These are phyloP conservation scores for Todus mexicanus DNA, from an alignment of 2,797 vertebrate species.

Conservation along the genomic window DNA sequence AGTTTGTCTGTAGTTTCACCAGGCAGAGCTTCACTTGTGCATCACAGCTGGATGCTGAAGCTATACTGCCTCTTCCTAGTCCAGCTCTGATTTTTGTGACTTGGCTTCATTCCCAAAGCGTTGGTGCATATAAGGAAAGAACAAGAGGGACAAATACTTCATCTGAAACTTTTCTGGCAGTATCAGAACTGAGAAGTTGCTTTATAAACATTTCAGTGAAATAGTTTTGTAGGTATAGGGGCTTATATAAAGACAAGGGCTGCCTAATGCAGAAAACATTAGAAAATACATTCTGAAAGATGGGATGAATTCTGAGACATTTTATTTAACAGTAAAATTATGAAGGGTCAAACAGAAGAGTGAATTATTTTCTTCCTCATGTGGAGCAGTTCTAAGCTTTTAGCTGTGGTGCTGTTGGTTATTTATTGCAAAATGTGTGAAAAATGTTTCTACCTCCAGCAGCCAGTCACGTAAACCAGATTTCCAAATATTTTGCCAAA, in stretches of 20 bases:
- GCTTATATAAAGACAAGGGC: background rate
- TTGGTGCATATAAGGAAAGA: background rate
- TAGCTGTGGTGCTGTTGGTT: background rate
- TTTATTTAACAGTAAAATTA: background rate
- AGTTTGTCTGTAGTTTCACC: background rate
- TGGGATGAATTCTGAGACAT: background rate
- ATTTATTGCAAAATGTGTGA: background rate
- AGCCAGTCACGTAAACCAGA: background rate
- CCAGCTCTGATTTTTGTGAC: background rate
- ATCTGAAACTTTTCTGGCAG: background rate
- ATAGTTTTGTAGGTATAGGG: background rate
- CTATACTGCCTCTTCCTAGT: background rate
- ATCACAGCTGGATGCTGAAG: background rate
- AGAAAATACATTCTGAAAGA: background rate
- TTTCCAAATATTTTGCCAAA: background rate
- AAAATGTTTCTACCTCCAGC: background rate
- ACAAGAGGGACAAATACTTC: background rate
- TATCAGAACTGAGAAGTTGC: background rate
- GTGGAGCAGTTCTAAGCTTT: background rate
- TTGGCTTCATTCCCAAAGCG: background rate
- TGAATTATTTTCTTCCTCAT: background rate
- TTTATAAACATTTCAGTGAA: background rate
- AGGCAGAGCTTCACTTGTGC: background rate
- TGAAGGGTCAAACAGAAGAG: background rate
- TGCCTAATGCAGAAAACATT: background rate